These are phyloP conservation scores for Odocoileus hemionus DNA, from an alignment of 2,113 vertebrate genomes.

Conservation along the genomic window DNA sequence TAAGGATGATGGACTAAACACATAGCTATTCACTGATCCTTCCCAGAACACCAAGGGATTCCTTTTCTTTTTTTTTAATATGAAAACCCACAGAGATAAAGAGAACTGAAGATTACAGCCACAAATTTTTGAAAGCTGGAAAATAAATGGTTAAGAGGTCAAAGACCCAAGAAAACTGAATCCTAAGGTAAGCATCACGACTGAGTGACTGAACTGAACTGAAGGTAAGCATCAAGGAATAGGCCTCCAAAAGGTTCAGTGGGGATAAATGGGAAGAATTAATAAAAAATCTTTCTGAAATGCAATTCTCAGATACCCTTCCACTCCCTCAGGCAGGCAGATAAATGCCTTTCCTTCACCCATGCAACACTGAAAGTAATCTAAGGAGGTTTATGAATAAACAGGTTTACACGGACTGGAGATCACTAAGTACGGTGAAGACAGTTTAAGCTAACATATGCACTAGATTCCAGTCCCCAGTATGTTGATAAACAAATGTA, in stretches of 20 bases:
- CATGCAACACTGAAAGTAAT: background rate
- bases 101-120: background rate
- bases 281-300: conserved; percentile 9
- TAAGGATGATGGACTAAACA: background rate
- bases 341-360: background rate
- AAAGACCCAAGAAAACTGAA: background rate
- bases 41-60: background rate
- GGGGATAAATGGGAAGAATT: background rate
- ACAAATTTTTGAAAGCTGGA: background rate
- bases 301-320: background rate
- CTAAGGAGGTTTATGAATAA: background rate
- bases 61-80: background rate
- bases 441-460: background rate
- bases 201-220: too few species aligned
- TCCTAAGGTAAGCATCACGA: background rate
- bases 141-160: background rate
- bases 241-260: background rate
- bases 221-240: background rate
- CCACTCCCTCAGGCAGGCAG: background rate
- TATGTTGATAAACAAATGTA: background rate
- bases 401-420: background rate
- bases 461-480: background rate
- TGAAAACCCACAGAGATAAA: background rate
- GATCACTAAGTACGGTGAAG: background rate
- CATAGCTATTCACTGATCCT: background rate